Base-by-base conservation (phyloP, 2,888 invertebrate species). In the Limnephilus auricula region DNA sequence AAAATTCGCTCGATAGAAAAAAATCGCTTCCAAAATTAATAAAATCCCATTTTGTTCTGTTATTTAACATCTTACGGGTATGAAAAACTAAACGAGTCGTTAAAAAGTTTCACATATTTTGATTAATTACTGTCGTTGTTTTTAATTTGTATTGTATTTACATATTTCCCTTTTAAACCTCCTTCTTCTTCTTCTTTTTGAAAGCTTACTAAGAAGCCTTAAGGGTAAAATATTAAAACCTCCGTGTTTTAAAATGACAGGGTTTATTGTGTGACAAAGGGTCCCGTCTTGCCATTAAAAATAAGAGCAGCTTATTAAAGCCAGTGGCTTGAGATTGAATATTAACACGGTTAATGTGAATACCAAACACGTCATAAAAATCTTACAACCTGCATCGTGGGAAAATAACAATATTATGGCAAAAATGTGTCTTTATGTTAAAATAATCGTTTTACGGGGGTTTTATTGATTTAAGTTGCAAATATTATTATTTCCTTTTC, bases 301-400 rank as follows among this genome's bases (percentile, higher is more conserved):
- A 82, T 82, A 82, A 82, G 37, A 82, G 34, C 18, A 82, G 82
- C 34, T 34, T 82, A 82, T 82, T 82, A 82, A 82, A 32, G 82
- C 18, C 34, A 34, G 34, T 34, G 6, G 82, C 34, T 32, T 10
- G 34, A 82, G n/a, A 82, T 82, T 82, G 82, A 82, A 82, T 82
- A 82, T 82, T 82, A 82, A 82, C 82, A 37, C 34, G 25, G 25
- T 37, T 82, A 82, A 82, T 82, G 82, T 18, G 32, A 37, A 65
- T 65, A 9, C 65, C 65, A 65, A 82, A 82, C 82, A 82, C 82
- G 4, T 82, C 9, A 34, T 82, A 82, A 82, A 82, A 82, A 82
- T 82, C 82, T 31, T 18, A 25, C 30, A 65, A 18, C 50, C 25
- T 65, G 25, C 65, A n/a, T 65, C n/a, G 65, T 65, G 65, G 65